Evolutionary conservation across 2,888 invertebrate genomes (phyloP), one percentile per base, ranked within the genome.

Genomic region (Nysson spinosus): DNA sequence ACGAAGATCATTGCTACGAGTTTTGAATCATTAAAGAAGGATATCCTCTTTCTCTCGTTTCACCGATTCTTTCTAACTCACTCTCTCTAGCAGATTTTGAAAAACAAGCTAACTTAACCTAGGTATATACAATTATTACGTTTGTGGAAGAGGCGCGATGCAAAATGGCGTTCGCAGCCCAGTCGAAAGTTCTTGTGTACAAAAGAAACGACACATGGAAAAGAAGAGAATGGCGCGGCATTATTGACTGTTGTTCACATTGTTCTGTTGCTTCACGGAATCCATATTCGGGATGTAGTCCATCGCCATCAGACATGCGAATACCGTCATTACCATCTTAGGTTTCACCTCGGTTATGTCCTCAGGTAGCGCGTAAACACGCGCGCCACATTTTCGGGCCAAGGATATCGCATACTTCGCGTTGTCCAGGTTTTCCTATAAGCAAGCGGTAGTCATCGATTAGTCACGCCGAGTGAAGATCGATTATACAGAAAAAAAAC

Each of bases 291-390:
- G 97, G 82, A 96, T 92, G 89, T 97, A 97, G 90, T 98, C 98
- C 83, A 96, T 91, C 20, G 97, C 96, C 99, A 99, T 99, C 83
- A 99, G 91, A 87, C 99, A 99, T 20, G 99, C 99, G 89, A 99
- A 99, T 76, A 99, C 96, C 2, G 99, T 99, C 98, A 99, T 97
- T 61, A 99, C 96, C 98, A 99, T 97, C 89, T 98, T 99, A 56
- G 94, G 96, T 88, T 99, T 99, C 16, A 97, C 94, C 89, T 99
- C 98, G 28, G 97, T 95, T 83, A 99, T 98, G 89, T 99, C 99
- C 88, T 99, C 99, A 11, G 99, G 99, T 62, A 99, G 90, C 4
- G 99, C 99, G 89, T 99, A 99, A 12, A 99, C 97, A 62, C 97
- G 92, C 44, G 98, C 99, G 70, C 99, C 99, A 83, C 96, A 96